Evolutionary conservation across 2,797 vertebrate genomes (phyloP).

Genomic region (Hafferia zeledoni): DNA sequence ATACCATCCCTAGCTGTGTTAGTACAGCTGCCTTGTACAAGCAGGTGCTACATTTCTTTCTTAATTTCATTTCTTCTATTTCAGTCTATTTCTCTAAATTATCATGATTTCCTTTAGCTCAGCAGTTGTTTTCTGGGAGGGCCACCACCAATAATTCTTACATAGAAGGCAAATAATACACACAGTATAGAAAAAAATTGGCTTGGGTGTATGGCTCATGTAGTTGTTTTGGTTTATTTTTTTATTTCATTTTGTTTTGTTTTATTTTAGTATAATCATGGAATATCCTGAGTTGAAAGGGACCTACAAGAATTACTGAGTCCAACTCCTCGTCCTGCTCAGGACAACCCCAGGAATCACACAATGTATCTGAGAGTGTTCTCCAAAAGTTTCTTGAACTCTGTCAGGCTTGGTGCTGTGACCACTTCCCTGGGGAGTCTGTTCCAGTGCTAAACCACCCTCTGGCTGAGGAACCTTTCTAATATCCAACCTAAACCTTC

Average conservation of each 20-base stretch:
- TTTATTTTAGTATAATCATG: background rate
- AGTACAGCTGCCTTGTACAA: background rate
- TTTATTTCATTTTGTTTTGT: background rate
- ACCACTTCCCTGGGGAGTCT: background rate
- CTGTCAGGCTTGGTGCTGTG: background rate
- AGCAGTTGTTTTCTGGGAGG: background rate
- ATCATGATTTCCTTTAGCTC: background rate
- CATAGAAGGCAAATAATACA: background rate
- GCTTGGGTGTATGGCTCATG: background rate
- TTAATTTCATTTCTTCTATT: background rate
- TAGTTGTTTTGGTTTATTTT: background rate
- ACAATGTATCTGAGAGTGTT: background rate
- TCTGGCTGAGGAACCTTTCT: background rate
- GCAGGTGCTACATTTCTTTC: accelerated
- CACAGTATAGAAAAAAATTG: background rate
- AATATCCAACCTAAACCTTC: background rate
- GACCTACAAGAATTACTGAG: background rate
- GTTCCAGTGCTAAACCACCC: accelerated
- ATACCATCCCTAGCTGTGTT: background rate
- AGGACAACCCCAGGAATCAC: background rate
- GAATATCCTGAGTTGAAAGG: background rate
- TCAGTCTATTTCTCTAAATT: background rate
- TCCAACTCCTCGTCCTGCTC: background rate
- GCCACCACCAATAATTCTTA: background rate
- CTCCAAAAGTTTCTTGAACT: background rate